Percentiles rank a stretch among this genome's conserved stretches.
Evolutionary conservation across 2,888 invertebrate genomes (phyloP).

Genomic region (Lepeophtheirus nordmannii): DNA sequence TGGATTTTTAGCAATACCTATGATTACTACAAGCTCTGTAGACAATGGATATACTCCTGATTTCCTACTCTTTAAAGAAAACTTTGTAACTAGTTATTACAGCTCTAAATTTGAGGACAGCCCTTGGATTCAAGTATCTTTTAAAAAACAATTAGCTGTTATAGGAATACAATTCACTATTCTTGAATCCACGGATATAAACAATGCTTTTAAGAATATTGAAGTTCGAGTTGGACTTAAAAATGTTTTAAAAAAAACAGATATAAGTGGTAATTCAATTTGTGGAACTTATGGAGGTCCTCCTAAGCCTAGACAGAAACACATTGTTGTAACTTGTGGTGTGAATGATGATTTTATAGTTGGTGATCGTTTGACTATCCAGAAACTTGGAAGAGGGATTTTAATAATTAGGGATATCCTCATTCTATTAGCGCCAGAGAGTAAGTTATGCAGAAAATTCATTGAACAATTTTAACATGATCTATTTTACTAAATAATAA

Average conservation of each 20-base stretch:
- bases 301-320: neutral
- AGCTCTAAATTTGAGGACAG: neutral
- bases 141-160: neutral
- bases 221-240: neutral
- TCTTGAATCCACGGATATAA: neutral
- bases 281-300: neutral
- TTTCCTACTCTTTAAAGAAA: neutral
- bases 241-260: neutral
- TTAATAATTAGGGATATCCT: neutral
- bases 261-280: neutral
- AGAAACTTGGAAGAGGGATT: neutral
- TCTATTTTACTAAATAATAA: too few relatives aligned
- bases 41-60: neutral
- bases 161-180: neutral
- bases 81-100: neutral
- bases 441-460: neutral
- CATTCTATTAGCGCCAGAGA: neutral
- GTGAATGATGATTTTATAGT: neutral
- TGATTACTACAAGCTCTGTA: neutral
- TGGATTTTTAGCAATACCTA: neutral
- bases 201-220: neutral
- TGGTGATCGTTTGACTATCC: neutral
- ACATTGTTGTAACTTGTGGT: neutral
- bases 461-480: too few relatives aligned
- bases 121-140: neutral